Evolutionary conservation across 2,888 invertebrate species (phyloP).

Genomic region (Bellardia bayeri): DNA sequence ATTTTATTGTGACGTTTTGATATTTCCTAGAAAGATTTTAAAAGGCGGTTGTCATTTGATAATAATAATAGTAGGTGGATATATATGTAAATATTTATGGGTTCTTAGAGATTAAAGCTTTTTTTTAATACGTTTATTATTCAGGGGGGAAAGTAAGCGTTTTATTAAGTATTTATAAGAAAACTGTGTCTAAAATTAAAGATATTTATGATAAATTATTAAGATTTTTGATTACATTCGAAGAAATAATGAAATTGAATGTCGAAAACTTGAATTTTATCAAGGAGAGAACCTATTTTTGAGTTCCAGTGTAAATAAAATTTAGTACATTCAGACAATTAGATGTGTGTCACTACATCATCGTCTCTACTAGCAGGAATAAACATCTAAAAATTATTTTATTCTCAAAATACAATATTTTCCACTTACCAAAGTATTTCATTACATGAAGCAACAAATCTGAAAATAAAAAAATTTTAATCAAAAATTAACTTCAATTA

Average conservation of each 20-base stretch:
- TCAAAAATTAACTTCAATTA: constrained; percentile 15
- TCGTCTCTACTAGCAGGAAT: too few species aligned
- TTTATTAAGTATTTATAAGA: background rate
- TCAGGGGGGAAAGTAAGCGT: background rate
- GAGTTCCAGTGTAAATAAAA: too few species aligned
- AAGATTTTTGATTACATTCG: too few species aligned
- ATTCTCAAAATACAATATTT: background rate
- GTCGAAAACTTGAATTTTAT: too few species aligned
- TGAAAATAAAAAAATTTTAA: constrained; percentile 20
- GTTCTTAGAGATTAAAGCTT: background rate
- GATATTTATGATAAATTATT: background rate
- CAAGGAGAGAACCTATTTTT: too few species aligned
- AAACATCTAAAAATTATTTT: too few species aligned
- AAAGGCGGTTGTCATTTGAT: constrained; percentile 44
- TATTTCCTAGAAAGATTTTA: background rate
- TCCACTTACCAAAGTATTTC: constrained; percentile 30
- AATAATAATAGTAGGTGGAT: background rate
- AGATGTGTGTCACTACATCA: too few species aligned
- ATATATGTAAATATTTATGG: background rate
- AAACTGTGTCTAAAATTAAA: background rate
- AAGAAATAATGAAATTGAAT: too few species aligned
- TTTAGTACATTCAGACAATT: too few species aligned
- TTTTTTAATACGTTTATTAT: background rate
- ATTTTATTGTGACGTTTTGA: constrained; percentile 36
- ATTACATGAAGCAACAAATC: constrained; percentile 14